Base-by-base conservation (phyloP, 2,888 invertebrate species). In the Melieria omissa region DNA sequence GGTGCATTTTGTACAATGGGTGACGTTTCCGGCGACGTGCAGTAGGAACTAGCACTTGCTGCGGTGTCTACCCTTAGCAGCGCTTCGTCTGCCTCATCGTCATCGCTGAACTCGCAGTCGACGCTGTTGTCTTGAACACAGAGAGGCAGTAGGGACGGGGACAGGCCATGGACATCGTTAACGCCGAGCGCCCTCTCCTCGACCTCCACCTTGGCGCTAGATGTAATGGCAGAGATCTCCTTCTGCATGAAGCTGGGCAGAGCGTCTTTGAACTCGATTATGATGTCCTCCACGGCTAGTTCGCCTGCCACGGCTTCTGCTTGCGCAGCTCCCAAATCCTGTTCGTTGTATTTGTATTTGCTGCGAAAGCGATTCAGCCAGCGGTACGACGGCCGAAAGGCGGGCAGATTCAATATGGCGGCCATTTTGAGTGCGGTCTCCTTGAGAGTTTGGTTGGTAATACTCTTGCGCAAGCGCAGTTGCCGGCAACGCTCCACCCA, bases 231-330 rank as follows among this genome's bases (percentile, higher is more conserved):
- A 0, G 77, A 76, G 1, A 85, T 80, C 63, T 85, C 85, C 60
- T 84, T 83, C 72, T 85, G 85, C 85, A 85, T 85, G 49, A 85
- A 85, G 76, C 84, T 85, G 0, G 85, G 85, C 73, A 85, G 65
- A 0, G 81, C 78, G 10, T 82, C 79, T 66, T 85, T 85, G 55
- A 80, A 85, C 70, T 85, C 85, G 5, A 86, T 84, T 8, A 85
- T 86, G 3, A 85, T 85, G 67, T 85, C 85, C 52, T 85, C 86
- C 5, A 85, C 84, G 5, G 85, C 79, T 47, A 85, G 73, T 10
- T 80, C 80, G 12, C 80, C 78, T 0, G 65, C 52, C 4, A 81
- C 65, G 0, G 82, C 68, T 65, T 74, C 63, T 52, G 29, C 49
- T 47, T 65, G 72, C 12, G 78, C 76, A 0, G 67, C 57, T 7